Base-by-base conservation (phyloP, 1,140 invertebrate species). In the Lerema accius region DNA sequence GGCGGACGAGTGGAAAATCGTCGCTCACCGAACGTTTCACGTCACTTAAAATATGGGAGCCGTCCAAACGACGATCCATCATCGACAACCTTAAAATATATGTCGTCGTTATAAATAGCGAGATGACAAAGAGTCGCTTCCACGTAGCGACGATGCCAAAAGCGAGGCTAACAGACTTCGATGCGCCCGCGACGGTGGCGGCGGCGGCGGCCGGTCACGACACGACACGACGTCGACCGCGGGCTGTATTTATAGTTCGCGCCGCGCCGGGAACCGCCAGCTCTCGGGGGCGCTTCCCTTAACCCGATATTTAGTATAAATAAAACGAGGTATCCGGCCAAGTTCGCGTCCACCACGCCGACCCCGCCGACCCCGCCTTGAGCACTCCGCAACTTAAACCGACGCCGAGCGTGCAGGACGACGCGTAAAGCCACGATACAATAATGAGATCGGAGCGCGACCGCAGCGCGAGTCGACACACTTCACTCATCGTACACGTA, bases 71-170 rank as follows among this genome's bases (percentile, higher is more conserved):
- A 26, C 58, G 49, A 58, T 66, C 60, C 53, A 73, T 76, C 67
- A 79, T 82, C 71, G 73, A 72, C 75, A 82, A 71, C 69, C 73
- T 76, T 68, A 70, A 74, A 82, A 77, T 79, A 82, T 71, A 73
- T 71, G 64, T 65, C 62, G 46, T 59, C 16, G 65, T 58, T 68
- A 74, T 69, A 79, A 74, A 78, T 82, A 78, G 67, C 51, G 17
- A 14, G 42, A 69, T 76, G 64, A 67, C 64, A 67, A 67, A 62
- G 58, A 62, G 64, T 55, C 37, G 67, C 67, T 79, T 82, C 76
- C 76, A 77, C 79, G 55, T 78, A 70, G 79, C 69, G 71, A 73
- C 76, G 55, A 60, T 72, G 76, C 71, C 71, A 75, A 78, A 59
- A 26, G 37, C 10, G 45, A 11, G 14, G 46, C 42, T 40, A 49